Base-by-base conservation (phyloP, 2,888 invertebrate species). In the Nomada flava region DNA sequence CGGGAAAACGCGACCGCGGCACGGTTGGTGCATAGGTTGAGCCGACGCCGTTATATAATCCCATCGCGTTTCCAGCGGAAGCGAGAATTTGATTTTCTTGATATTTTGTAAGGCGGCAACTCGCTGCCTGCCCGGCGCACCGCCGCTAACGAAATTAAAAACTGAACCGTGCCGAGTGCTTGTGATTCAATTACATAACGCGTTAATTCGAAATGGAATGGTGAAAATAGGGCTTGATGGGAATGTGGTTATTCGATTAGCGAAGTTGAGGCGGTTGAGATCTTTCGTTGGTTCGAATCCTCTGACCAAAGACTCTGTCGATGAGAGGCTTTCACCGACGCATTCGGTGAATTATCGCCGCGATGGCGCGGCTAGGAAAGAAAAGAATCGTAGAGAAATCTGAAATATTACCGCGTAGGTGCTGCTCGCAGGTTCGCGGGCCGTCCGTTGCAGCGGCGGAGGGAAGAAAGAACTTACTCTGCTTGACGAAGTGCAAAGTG, bases 31-130 rank as follows among this genome's bases (percentile, higher is more conserved):
- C 29, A 29, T 53, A 18, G 59, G 42, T 65, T 82, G 67, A 72
- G 67, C 64, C 50, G 65, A 64, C 71, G 57, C 55, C 20, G 44
- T 57, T 67, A 67, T 62, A 67, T 80, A 82, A 77, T 82, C 72
- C 82, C 62, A 72, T 81, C 82, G 68, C 76, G 82, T 81, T 64
- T 26, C 55, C 70, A 26, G 44, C 26, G 52, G 57, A 72, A 59
- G 11, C 59, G 15, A 29, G 57, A 76, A 81, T 82, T 70, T 81
- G 76, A 81, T 82, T 82, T 81, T 64, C 82, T 69, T 72, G 76
- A 76, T 76, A 76, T 81, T 72, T 82, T 60, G 68, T 63, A 75
- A 72, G 72, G 79, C 79, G 67, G n/a, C 62, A 55, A 68, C 67
- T 53, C 36, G 29, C 55, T 26, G 52, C 63, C 36, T 13, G 65